Base-by-base conservation (phyloP, 2,113 vertebrate species). In the Zapornia atra region DNA sequence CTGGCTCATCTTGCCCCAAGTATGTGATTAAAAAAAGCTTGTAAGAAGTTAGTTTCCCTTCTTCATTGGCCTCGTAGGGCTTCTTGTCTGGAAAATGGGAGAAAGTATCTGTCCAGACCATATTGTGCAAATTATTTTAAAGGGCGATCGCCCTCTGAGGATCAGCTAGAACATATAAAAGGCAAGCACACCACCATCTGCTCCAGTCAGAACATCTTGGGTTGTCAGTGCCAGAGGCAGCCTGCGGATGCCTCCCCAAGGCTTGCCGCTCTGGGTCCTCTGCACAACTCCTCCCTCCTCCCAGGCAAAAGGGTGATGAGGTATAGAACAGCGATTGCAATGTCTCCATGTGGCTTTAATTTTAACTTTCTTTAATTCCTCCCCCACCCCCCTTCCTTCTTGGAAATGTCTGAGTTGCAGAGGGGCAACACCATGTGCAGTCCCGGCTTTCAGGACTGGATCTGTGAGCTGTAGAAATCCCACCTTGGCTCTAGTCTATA, bases 11-110 rank as follows among this genome's bases (percentile, higher is more conserved):
- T 76, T 59, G 61, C 26, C 15, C 5, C 20, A 36, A 31, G 36
- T 60, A 64, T 44, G 15, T 24, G 78, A 70, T 50, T 59, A 50
- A 73, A 75, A 75, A 93, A 88, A 61, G 31, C 87, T 70, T 36
- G 3, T 11, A 51, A 90, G 81, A 96, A 93, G 46, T 91, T 93
- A 8, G 6, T 87, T 94, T 90, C n/a, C 44, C 5, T 80, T 90
- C 57, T 77, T 83, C 42, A 48, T 42, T 80, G 78, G 79, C 53
- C 90, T 86, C 59, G 3, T 17, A 54, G 75, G 54, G 6, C 84
- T 40, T 70, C 50, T 94, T 66, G 53, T 31, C 71, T 94, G 63
- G 71, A 88, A 85, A 90, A 70, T 19, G 16, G 44, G 63, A 73
- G 46, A 86, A 92, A 70, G 7, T 88, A 54, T 90, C 77, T 87